Percentiles rank a stretch among this genome's conserved stretches.
Evolutionary conservation across 2,888 invertebrate species (phyloP).

Genomic region (Andrena bucephala): DNA sequence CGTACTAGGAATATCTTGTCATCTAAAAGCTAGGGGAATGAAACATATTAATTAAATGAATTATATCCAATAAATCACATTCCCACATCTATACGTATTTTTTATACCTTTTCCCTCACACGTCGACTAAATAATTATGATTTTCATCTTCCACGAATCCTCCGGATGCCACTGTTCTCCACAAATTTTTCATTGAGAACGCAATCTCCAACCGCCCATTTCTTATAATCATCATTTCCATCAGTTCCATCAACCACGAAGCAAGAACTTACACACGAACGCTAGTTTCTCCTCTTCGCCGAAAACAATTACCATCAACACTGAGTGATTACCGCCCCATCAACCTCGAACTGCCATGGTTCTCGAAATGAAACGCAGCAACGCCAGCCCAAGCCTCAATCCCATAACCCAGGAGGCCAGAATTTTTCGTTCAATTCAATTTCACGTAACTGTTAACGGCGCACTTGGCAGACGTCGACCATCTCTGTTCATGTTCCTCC

Average conservation of each 20-base stretch:
- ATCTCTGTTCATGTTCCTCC: not conserved
- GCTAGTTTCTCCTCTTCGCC: not conserved
- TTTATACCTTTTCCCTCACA: too few species aligned
- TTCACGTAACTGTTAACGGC: conserved; percentile 13
- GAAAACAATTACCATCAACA: not conserved
- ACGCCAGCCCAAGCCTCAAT: not conserved
- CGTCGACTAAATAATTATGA: too few species aligned
- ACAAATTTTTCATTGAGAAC: too few species aligned
- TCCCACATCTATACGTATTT: too few species aligned
- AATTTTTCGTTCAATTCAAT: conserved; percentile 12
- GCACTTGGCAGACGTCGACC: not conserved
- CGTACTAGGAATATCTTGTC: too few species aligned
- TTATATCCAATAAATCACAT: too few species aligned
- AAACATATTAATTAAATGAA: too few species aligned
- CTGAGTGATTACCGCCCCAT: conserved; percentile 35
- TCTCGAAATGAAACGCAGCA: not conserved
- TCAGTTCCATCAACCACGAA: not conserved
- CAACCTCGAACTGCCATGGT: too few species aligned
- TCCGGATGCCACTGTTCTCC: too few species aligned
- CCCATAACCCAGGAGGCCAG: not conserved
- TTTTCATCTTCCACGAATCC: too few species aligned
- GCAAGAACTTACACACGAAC: not conserved
- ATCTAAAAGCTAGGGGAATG: too few species aligned
- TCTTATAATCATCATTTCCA: not conserved
- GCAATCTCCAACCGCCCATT: too few species aligned